Evolutionary conservation across 2,797 vertebrate genomes (phyloP), one percentile per base, ranked within the genome.

Genomic region (Hafferia zeledoni): DNA sequence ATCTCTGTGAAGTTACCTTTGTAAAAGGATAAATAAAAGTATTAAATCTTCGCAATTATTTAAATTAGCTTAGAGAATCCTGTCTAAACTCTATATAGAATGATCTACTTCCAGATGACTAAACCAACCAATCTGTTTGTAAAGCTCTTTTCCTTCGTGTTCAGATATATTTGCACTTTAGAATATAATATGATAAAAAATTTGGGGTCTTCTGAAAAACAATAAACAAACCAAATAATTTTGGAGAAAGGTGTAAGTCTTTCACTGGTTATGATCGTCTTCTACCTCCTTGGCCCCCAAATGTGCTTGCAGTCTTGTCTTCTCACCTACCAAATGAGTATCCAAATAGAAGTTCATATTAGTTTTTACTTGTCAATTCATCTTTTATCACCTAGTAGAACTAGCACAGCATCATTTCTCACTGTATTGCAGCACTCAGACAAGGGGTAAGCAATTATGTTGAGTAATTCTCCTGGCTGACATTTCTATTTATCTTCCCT

Each of bases 271-370:
- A 64, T 7, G 8, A 74, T 55, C 12, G 69, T 23, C 17, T 70
- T 49, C 60, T 68, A 25, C n/a, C 28, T 50, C 8, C 1, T 1
- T 28, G 3, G 7, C 8, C 25, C 35, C 6, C 2, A 3, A 74
- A 61, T 33, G 23, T 72, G 65, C 35, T 53, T 65, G n/a, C 50
- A 64, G 30, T 35, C 43, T 80, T 56, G 33, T 43, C 44, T 87
- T 92, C 70, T 90, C 84, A 93, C 74, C 52, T 69, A 72, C 10
- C 56, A 89, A 92, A 84, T 50, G 11, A 72, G 50, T 59, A 93
- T 47, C 47, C 83, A 88, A 88, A 92, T 1, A 7, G 44, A 93
- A 92, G 57, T 79, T 76, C 19, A 6, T 87, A 61, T 50, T 69
- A 79, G 70, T 85, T 44, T 77, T 87, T 31, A 72, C 43, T 76